Evolutionary conservation across 2,113 vertebrate species (phyloP), one percentile per base, ranked within the genome.

Genomic region (Dolichallabes microphthalmus): DNA sequence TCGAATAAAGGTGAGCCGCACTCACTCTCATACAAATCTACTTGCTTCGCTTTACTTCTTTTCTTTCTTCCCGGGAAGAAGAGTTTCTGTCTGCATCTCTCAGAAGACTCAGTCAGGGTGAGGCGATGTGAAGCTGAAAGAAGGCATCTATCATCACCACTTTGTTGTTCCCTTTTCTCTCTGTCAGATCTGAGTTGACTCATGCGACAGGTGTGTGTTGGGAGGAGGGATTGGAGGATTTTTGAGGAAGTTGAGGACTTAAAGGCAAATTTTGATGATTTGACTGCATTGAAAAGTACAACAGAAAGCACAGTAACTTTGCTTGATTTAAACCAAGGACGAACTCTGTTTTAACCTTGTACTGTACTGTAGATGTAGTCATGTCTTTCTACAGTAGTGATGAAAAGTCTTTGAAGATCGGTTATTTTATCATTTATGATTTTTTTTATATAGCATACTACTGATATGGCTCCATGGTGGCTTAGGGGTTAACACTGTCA

Each of bases 1-100:
- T 57, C n/a, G 22, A 61, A 35, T 92, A 93, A 93, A 94, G 94
- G 94, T 95, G 91, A 92, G 92, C 90, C 77, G 69, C 55, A 63
- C 85, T 90, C 83, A 69, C 90, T 90, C 87, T 90, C 88, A 92
- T 92, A 90, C 92, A 93, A 93, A 93, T 93, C 86, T 84, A 86
- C 88, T 79, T n/a, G 83, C 89, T 88, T 73, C 57, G 64, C 83
- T 84, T 74, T 60, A 5, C 86, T 64, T 55, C 53, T n/a, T 77
- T 60, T 82, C 35, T 83, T 57, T 66, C 63, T 83, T 45, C 80
- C 55, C 32, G 60, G 32, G 74, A 66, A 80, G 32, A 77, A n/a
- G 73, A 25, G 15, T 45, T 68, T 86, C 82, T 87, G 78, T 89
- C 69, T 81, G 64, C 89, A 88, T 85, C 90, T 92, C 88, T 69